Conservation (phyloP, 2,113 vertebrate genomes). For the Neoarius graeffei region DNA sequence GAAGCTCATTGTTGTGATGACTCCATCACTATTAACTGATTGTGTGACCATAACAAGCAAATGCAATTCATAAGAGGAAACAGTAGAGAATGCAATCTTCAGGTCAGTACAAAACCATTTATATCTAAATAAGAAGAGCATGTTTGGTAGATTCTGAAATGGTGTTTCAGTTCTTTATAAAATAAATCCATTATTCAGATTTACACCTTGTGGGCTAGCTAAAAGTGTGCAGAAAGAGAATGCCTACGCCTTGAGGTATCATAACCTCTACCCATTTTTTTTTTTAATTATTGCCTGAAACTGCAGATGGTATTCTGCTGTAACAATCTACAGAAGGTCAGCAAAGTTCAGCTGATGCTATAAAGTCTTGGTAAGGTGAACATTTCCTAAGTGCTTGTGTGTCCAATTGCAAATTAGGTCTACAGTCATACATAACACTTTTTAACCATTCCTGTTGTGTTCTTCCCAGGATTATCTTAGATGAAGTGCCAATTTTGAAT, state of each 20-base stretch:
- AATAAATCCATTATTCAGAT: not conserved
- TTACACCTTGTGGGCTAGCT: not conserved
- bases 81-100: not conserved
- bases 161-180: not conserved
- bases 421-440: not conserved
- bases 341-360: not conserved
- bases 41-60: not conserved
- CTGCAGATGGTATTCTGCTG: not conserved
- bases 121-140: not conserved
- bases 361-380: not conserved
- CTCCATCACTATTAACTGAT: not conserved
- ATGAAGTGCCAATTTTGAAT: not conserved
- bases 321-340: not conserved
- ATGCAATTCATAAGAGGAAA: not conserved
- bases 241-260: not conserved
- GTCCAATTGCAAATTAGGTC: not conserved
- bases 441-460: not conserved
- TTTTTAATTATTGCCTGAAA: not conserved
- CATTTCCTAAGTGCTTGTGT: not conserved
- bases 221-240: not conserved
- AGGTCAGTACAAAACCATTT: not conserved
- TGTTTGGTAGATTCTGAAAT: conserved; percentile 4
- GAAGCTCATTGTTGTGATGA: not conserved
- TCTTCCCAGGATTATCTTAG: not conserved
- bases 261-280: not conserved